Conservation (phyloP, 1,140 invertebrate genomes). For the Drosophila bocki region DNA sequence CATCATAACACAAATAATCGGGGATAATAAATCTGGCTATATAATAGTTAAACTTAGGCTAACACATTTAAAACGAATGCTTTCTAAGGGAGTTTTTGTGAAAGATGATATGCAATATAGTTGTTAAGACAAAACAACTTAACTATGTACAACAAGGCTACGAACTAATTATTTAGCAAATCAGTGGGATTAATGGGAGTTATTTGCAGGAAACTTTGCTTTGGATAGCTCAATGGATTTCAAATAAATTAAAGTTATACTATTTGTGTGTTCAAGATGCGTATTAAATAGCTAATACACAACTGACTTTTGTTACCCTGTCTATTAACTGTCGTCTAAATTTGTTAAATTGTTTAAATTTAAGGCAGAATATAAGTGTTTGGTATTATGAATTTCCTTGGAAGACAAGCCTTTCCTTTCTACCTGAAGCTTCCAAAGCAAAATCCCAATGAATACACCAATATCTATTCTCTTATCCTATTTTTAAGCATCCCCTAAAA, state of each 20-base stretch:
- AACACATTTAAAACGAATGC: slow-evolving; percentile 57
- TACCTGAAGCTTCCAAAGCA: slow-evolving; percentile 14
- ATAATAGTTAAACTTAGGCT: slow-evolving; percentile 31
- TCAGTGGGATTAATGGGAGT: not conserved
- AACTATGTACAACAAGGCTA: slow-evolving; percentile 70
- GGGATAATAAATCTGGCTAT: slow-evolving; percentile 20
- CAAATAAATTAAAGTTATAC: no score
- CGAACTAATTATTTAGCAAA: slow-evolving; percentile 38
- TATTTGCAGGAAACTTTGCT: slow-evolving; percentile 2
- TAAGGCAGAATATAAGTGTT: slow-evolving; percentile 3
- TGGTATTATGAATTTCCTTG: not conserved
- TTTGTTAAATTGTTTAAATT: not conserved
- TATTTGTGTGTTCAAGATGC: not conserved
- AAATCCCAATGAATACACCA: not conserved
- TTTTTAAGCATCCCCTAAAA: slow-evolving; percentile 12
- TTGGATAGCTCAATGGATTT: slow-evolving; percentile 5
- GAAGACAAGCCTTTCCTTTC: slow-evolving; percentile 7
- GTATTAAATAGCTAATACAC: not conserved
- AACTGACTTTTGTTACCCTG: not conserved
- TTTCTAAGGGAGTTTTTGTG: slow-evolving; percentile 22
- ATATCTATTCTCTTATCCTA: slow-evolving; percentile 2
- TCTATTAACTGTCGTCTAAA: not conserved
- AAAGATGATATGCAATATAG: slow-evolving; percentile 55
- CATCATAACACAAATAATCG: slow-evolving; percentile 20
- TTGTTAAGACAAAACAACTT: slow-evolving; percentile 51